Evolutionary conservation across 2,888 invertebrate species (phyloP), one percentile per base, ranked within the genome.

Genomic region (Xylophagus ater): DNA sequence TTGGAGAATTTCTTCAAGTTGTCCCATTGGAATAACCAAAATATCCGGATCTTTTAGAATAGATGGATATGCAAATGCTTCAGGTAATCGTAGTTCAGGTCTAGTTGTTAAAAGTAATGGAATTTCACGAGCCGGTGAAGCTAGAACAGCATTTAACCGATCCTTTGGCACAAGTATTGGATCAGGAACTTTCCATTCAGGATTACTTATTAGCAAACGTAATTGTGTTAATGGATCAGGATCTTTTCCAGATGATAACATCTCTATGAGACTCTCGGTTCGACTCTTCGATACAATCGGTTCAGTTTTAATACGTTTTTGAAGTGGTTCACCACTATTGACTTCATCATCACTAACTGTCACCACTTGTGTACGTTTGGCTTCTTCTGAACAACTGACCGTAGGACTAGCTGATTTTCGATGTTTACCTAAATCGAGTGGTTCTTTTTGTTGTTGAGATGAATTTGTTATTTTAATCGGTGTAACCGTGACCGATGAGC

Each of bases 91-190:
- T 24, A 84, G 62, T 58, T 84, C 83, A 0, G 84, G 83, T 43
- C 82, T 67, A 40, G 78, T 74, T 43, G 76, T 70, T 23, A 85
- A 59, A 30, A 87, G 64, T 35, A 78, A 72, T 0, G 85, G 85
- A 44, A 87, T 85, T 67, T 86, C 86, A 36, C 70, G 72, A 2
- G 74, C 81, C 1, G 87, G 87, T 4, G 77, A 73, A 2, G 75
- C 72, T 17, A 86, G 66, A 24, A 87, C 74, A 14, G 73, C 72
- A 36, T 78, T 76, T 33, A 87, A 62, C 51, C 75, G 74, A 53
- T 82, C 78, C 62, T 82, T 80, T 35, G 87, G 87, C 45, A 87
- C 78, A 43, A 87, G 61, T 52, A 87, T 69, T 8, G 86, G 86
- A 68, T 87, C 85, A 28, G 86, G 86, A 55, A 87, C 74, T 57